A percentile compares a stretch with the other conserved stretches of the same genome.
These are phyloP conservation scores for Lampris incognitus DNA, from an alignment of 2,113 vertebrate species.

Conservation along the genomic window DNA sequence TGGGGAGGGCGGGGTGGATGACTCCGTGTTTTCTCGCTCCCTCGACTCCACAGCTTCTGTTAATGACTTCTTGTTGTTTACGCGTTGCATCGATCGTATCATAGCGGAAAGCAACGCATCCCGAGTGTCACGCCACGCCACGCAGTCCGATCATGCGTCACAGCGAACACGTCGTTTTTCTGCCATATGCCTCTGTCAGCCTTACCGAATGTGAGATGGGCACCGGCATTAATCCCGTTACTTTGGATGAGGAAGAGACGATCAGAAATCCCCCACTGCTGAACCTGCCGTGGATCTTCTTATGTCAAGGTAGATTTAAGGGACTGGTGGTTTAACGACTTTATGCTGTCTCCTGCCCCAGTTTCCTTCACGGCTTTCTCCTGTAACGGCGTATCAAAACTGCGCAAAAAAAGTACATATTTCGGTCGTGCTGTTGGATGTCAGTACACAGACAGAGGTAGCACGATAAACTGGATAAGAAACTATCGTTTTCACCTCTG, in stretches of 20 bases:
- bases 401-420: slow-evolving; percentile 47
- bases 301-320: slow-evolving; percentile 60
- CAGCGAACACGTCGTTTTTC: too few species aligned
- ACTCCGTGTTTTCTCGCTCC: too few species aligned
- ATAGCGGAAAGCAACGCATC: too few species aligned
- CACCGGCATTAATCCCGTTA: slow-evolving; percentile 61
- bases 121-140: too few species aligned
- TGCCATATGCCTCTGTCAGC: too few species aligned
- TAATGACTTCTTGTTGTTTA: too few species aligned
- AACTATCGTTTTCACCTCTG: background rate
- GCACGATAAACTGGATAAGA: background rate
- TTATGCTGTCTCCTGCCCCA: slow-evolving; percentile 55
- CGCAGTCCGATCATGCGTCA: too few species aligned
- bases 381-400: slow-evolving; percentile 15
- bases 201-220: background rate
- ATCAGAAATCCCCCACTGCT: slow-evolving; percentile 52
- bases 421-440: slow-evolving; percentile 3
- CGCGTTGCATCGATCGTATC: too few species aligned
- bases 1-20: too few species aligned
- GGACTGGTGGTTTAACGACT: slow-evolving; percentile 52
- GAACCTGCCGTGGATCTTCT: slow-evolving; percentile 39
- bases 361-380: slow-evolving; percentile 37
- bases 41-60: too few species aligned
- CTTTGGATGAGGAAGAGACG: slow-evolving; percentile 53
- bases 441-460: slow-evolving; percentile 17